These are phyloP conservation scores for fruit fly (Drosophila melanogaster) DNA, from an alignment of 1,140 invertebrate species.

Conservation along the genomic window Release_6_plus_ISO1_MT NT_033777.3:17952001-17952500, in stretches of 20 bases:
- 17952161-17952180: constrained; percentile 36
- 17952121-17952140: neutral
- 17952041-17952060: neutral
- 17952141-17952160: constrained; percentile 8
- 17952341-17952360: constrained; percentile 62
- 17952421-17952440: constrained; percentile 12
- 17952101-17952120: constrained; percentile 26
- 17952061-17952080: neutral
- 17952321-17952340: constrained; percentile 78
- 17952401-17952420: constrained; percentile 48
- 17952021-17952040: neutral
- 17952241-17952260: constrained; percentile 51
- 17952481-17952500: constrained; percentile 8
- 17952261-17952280: constrained; percentile 76
- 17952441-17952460: constrained; percentile 3
- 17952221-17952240: constrained; percentile 25
- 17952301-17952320: constrained; percentile 80
- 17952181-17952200: constrained; percentile 73
- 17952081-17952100: constrained; percentile 4
- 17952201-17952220: constrained; percentile 76
- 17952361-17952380: constrained; percentile 61
- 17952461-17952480: constrained; percentile 31
- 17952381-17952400: constrained; percentile 73
- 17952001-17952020: neutral
- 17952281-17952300: constrained; percentile 78